Conservation (phyloP, 2,797 vertebrate genomes). For the Alca torda region DNA sequence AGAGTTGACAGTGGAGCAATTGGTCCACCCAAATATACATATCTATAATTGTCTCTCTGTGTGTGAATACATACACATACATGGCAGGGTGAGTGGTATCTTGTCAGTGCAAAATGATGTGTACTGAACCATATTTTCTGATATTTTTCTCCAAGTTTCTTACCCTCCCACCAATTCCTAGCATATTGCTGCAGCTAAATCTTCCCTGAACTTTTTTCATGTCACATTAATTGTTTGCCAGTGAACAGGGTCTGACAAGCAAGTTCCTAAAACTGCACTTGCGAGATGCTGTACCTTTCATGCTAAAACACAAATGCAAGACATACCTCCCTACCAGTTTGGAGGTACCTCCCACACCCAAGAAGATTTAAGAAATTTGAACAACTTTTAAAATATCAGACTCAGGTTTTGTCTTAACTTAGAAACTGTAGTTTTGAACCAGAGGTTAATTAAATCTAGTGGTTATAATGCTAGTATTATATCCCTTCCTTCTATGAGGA, state of each 20-base stretch:
- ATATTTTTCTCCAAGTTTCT: not conserved
- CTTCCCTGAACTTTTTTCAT: not conserved
- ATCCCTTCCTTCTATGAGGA: not conserved
- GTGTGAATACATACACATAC: not conserved
- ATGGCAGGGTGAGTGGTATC: not conserved
- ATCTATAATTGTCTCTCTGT: not conserved
- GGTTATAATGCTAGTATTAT: not conserved
- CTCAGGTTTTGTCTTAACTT: not conserved
- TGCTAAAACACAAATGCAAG: not conserved
- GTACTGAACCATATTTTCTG: not conserved
- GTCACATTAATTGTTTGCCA: not conserved
- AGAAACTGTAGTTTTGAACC: not conserved
- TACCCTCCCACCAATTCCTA: not conserved
- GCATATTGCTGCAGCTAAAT: not conserved
- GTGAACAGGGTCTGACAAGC: not conserved
- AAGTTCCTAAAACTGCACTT: not conserved
- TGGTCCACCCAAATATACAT: not conserved
- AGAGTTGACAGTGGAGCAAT: not conserved
- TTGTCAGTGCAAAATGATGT: not conserved
- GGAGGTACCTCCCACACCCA: not conserved
- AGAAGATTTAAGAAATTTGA: not conserved
- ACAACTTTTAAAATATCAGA: not conserved
- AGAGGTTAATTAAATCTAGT: not conserved
- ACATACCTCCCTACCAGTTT: not conserved
- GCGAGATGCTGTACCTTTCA: not conserved